These are phyloP conservation scores for Pelosia muscerda DNA, from an alignment of 2,888 invertebrate genomes.

Conservation along the genomic window DNA sequence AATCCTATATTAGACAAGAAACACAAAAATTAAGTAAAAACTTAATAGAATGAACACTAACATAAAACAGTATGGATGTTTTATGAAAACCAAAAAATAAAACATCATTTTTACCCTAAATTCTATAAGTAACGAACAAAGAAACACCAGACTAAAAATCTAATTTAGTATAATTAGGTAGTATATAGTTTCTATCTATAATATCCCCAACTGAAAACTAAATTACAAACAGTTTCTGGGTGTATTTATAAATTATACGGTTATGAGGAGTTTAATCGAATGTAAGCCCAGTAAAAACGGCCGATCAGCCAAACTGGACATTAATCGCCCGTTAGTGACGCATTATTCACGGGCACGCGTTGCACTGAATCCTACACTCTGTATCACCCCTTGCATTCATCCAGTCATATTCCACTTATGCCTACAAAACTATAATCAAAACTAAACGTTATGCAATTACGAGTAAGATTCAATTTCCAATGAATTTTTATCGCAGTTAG, in stretches of 20 bases:
- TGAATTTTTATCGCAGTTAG: constrained; percentile 27
- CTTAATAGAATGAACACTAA: too few species aligned
- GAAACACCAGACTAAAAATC: not conserved
- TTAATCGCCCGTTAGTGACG: constrained; percentile 84
- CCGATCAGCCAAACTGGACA: constrained; percentile 72
- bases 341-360: constrained; percentile 86
- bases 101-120: too few species aligned
- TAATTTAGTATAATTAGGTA: too few species aligned
- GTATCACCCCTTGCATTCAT: constrained; percentile 65
- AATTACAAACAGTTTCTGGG: not conserved
- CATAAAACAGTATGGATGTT: too few species aligned
- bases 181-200: not conserved
- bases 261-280: constrained; percentile 53
- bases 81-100: too few species aligned
- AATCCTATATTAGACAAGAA: too few species aligned
- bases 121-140: too few species aligned
- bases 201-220: not conserved
- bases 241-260: constrained; percentile 21
- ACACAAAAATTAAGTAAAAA: too few species aligned
- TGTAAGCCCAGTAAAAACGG: constrained; percentile 64
- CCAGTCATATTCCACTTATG: constrained; percentile 43
- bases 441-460: constrained; percentile 31
- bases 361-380: constrained; percentile 76
- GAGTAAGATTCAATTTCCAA: constrained; percentile 35
- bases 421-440: constrained; percentile 31